Base-by-base conservation (phyloP, 2,888 invertebrate genomes). In the Ornithoptera alexandrae region DNA sequence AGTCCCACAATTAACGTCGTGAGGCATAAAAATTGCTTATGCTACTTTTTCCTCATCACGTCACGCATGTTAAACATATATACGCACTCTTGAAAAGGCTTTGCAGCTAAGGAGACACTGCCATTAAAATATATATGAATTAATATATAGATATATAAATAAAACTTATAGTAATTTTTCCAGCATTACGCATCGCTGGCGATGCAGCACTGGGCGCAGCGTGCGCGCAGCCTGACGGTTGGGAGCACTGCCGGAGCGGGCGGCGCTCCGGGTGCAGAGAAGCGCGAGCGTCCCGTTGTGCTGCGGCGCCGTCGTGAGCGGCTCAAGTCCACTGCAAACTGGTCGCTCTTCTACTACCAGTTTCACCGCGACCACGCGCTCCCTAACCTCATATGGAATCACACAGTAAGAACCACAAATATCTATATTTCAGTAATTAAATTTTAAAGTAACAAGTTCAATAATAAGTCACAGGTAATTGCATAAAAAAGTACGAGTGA, bases 361-460 rank as follows among this genome's bases (percentile, higher is more conserved):
- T 99, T 99, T 89, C 95, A 95, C 81, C 95, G 95, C 82, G 98
- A 99, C 91, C 99, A 99, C 84, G 96, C 97, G 70, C 94, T 98
- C 85, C 98, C 99, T 0, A 98, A 99, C 92, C 94, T 99, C 58
- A 98, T 99, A 81, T 99, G 99, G 99, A 99, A 99, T 87, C 98
- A 98, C 83, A 98, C 98, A 88, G 97, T 97, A 79, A 84, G 83
- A 76, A 17, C 1, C n/a, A 20, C 10, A 50, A 17, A 15, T 0
- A 17, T 50, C 50, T 50, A 2, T 17, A 15, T 50, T 50, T 50
- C 2, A 50, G 5, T 18, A 39, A 30, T 30, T 4, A 30, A 0
- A 30, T 5, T 30, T 30, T 30, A 5, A 30, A 30, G 5, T 30
- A 30, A 30, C 30, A 30, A 30, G 4, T 30, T 4, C 30, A 30